A percentile compares a stretch with the other conserved stretches of the same genome.
Evolutionary conservation across 1,140 invertebrate genomes (phyloP).

Genomic region (Parapsyche elsis): DNA sequence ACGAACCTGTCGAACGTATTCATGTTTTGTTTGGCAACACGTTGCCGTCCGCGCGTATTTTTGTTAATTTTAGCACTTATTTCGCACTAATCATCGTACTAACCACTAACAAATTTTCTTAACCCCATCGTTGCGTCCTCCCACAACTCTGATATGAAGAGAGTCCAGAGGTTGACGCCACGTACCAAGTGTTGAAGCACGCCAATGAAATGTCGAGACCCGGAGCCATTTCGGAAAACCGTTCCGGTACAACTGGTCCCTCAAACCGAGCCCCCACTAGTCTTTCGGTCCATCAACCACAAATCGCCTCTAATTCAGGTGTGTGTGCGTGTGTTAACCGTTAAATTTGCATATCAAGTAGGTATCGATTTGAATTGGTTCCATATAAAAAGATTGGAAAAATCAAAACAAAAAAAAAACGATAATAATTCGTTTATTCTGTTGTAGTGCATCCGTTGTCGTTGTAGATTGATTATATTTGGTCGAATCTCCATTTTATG

Average conservation of each 20-base stretch:
- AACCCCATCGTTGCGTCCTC: too few relatives aligned
- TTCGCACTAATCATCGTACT: too few relatives aligned
- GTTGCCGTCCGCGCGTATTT: too few relatives aligned
- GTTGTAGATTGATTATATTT: neutral
- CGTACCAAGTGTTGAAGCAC: conserved; percentile 93
- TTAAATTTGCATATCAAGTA: conserved; percentile 2
- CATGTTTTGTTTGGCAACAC: too few relatives aligned
- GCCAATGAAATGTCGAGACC: conserved; percentile 84
- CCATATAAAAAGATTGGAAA: too few relatives aligned
- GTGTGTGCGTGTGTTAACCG: conserved; percentile 56
- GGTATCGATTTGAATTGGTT: too few relatives aligned
- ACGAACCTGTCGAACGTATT: too few relatives aligned
- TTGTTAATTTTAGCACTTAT: too few relatives aligned
- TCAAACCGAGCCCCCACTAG: conserved; percentile 60
- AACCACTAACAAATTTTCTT: too few relatives aligned
- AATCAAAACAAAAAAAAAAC: too few relatives aligned
- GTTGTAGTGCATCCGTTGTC: neutral
- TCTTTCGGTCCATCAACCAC: conserved; percentile 65
- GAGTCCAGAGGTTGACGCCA: conserved; percentile 82
- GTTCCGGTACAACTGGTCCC: conserved; percentile 61
- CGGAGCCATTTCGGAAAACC: conserved; percentile 57
- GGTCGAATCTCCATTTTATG: too few relatives aligned
- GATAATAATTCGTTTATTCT: too few relatives aligned
- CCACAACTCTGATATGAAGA: conserved; percentile 50
- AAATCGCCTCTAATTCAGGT: conserved; percentile 68